Base-by-base conservation (phyloP, 2,888 invertebrate species). In the Luffia ferchaultella region DNA sequence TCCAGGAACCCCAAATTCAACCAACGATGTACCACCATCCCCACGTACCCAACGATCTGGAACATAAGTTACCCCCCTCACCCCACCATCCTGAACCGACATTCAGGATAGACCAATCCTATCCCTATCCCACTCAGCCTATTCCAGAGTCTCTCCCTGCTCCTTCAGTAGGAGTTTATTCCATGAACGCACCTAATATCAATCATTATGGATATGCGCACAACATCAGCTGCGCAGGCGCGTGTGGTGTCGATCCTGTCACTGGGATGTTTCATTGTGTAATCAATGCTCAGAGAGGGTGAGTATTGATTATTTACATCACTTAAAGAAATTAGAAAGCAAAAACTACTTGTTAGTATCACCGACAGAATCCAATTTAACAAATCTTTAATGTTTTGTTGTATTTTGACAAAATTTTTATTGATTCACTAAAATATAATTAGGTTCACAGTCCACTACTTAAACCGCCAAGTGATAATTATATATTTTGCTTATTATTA, bases 71-170 rank as follows among this genome's bases (percentile, higher is more conserved):
- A 12, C 54, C 67, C 0, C 52, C 68, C 12, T 70, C 63, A 0
- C 70, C 68, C 0, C 70, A 68, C 45, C 51, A 53, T 68, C 69
- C 58, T 49, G 78, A 70, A 16, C 73, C 57, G 58, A 76, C 71
- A 18, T 84, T 70, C 57, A 75, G 70, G 57, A 87, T 74, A 63
- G 87, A 73, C 62, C 84, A 72, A 54, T 86, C 73, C 62, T 87
- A 83, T 55, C 79, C 77, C 56, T 75, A 80, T 71, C 70, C 69
- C 41, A 17, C 48, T 9, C 49, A 49, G 53, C 72, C 73, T 9
- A 67, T 70, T 43, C 78, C 71, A 53, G 79, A 61, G 66, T 73
- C 67, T 5, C 16, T 18, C 56, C 70, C 0, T 65, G 69, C 48
- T 73, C 61, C 19, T 59, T 59, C 1, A 62, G 76, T 58, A 63